phyloP scores from a whole-genome alignment of 2,797 vertebrate species.

The Hydrocynus forskahlii region DNA sequence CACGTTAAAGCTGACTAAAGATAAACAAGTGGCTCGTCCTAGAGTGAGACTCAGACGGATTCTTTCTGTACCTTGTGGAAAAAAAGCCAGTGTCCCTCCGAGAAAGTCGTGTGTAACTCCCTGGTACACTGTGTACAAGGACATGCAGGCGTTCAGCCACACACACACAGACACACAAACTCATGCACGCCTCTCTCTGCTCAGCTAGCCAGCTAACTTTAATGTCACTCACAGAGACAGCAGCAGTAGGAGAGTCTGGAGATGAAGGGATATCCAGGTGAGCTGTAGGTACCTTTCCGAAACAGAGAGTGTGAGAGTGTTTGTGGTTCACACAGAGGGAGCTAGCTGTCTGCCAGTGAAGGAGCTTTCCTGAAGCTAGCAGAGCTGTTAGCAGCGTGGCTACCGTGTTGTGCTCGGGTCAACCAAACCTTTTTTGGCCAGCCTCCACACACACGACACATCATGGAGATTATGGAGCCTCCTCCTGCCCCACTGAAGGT shows the following conservation, averaged over 20 bases:
- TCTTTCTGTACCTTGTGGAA: not conserved
- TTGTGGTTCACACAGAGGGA: not conserved
- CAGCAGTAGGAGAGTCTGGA: not conserved
- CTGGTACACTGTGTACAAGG: conserved; percentile 11
- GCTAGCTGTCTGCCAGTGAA: not conserved
- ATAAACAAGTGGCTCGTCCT: not conserved
- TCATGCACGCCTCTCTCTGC: not conserved
- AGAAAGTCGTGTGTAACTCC: not conserved
- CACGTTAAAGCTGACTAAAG: not conserved
- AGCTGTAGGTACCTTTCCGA: not conserved
- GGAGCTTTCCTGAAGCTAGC: not conserved
- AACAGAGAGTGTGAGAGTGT: not conserved
- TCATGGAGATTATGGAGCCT: not conserved
- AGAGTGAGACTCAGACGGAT: not conserved
- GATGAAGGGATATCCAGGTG: not conserved
- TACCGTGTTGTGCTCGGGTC: conserved; percentile 7
- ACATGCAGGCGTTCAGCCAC: not conserved
- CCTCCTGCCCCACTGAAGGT: not conserved
- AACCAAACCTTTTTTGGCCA: conserved; percentile 2
- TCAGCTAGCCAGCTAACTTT: conserved; percentile 31
- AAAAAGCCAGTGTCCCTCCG: not conserved
- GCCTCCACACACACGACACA: not conserved
- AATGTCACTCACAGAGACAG: conserved; percentile 11
- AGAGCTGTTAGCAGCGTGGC: not conserved
- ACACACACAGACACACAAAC: not conserved